Conservation (phyloP, 1,140 invertebrate species). For the Drosophila biarmipes region DNA sequence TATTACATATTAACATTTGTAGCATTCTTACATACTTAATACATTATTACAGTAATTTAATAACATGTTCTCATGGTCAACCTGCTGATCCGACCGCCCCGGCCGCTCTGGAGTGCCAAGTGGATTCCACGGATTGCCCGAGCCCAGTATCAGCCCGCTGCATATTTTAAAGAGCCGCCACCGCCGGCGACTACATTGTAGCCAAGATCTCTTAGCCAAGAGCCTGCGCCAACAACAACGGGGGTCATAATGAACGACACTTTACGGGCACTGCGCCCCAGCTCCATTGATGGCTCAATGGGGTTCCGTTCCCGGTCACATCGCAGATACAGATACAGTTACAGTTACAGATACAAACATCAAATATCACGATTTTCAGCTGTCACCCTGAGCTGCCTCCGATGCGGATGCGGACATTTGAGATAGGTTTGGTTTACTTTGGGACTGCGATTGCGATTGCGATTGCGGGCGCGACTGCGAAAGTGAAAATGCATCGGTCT, state of each 20-base stretch:
- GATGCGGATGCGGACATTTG: slow-evolving; percentile 26
- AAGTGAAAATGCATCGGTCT: slow-evolving; percentile 79
- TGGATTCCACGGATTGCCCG: slow-evolving; percentile 25
- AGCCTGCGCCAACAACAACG: slow-evolving; percentile 15
- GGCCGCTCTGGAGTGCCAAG: slow-evolving; percentile 30
- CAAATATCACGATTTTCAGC: slow-evolving; percentile 80
- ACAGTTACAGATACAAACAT: slow-evolving; percentile 58
- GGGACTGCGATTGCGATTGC: slow-evolving; percentile 1
- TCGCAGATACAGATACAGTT: not conserved
- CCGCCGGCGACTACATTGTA: slow-evolving; percentile 68
- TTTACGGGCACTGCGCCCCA: slow-evolving; percentile 60
- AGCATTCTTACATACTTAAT: slow-evolving; percentile 84
- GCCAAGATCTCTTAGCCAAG: slow-evolving; percentile 7
- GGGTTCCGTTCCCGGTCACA: slow-evolving; percentile 40
- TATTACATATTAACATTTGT: slow-evolving; percentile 83
- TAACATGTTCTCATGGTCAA: slow-evolving; percentile 84
- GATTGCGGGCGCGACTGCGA: slow-evolving; percentile 14
- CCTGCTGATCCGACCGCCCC: slow-evolving; percentile 45
- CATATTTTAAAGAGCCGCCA: slow-evolving; percentile 74
- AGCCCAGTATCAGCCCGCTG: slow-evolving; percentile 48
- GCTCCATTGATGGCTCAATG: slow-evolving; percentile 54
- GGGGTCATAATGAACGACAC: slow-evolving; percentile 72
- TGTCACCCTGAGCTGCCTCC: slow-evolving; percentile 48
- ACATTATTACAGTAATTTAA: slow-evolving; percentile 84
- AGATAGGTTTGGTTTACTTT: slow-evolving; percentile 1